A percentile compares a stretch with the other conserved stretches of the same genome.
Evolutionary conservation across 2,797 vertebrate genomes (phyloP).

Genomic region (Sebastiscus tertius): DNA sequence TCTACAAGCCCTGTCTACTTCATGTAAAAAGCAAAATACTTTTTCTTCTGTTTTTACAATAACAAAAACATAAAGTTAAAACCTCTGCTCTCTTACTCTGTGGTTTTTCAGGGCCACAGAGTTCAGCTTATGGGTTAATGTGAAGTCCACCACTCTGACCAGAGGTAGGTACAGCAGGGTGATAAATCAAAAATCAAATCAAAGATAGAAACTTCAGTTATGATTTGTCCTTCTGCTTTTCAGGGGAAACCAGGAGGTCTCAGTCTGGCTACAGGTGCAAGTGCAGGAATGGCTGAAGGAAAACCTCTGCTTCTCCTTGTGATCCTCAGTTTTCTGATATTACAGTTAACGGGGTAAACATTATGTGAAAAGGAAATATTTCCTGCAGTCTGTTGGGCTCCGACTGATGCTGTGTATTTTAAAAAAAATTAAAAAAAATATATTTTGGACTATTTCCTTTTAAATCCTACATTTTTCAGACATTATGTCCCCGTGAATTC

Average conservation of each 20-base stretch:
- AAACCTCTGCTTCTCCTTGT: slow-evolving; percentile 34
- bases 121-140: slow-evolving; percentile 78
- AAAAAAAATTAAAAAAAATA: background rate
- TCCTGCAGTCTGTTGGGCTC: background rate
- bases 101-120: slow-evolving; percentile 70
- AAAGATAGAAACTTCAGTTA: background rate
- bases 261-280: slow-evolving; percentile 6
- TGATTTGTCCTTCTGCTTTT: background rate
- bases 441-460: background rate
- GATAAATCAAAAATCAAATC: background rate
- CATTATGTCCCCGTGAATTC: background rate
- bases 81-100: background rate
- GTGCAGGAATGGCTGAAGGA: background rate
- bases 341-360: slow-evolving; percentile 15
- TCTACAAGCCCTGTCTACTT: slow-evolving; percentile 56
- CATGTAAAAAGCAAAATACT: slow-evolving; percentile 50
- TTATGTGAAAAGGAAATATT: background rate
- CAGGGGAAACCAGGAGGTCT: slow-evolving; percentile 12
- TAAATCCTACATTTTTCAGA: background rate
- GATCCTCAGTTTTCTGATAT: slow-evolving; percentile 33
- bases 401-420: background rate
- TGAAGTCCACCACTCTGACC: slow-evolving; percentile 69
- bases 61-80: background rate
- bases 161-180: slow-evolving; percentile 40
- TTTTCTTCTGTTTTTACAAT: background rate